Evolutionary conservation across 1,140 invertebrate species (phyloP), one percentile per base, ranked within the genome.

Genomic region (Temnothorax longispinosus): DNA sequence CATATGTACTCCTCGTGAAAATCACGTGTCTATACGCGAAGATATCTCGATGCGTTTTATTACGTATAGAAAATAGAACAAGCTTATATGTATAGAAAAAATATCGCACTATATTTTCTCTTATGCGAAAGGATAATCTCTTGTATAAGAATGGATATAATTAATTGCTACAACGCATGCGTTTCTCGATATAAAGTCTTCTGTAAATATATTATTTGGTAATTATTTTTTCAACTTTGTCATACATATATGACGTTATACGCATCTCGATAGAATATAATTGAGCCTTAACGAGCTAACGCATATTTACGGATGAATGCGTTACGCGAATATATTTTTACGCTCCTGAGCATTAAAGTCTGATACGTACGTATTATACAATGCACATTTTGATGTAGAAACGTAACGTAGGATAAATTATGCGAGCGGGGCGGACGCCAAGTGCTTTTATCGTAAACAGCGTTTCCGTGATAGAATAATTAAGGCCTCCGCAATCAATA

Each of bases 401-500:
- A 87, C 56, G 50, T 76, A 76, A 56, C 72, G 58, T 78, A 87
- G 88, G 80, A 88, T 90, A 88, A 90, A 88, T 78, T 85, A 90
- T 88, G 56, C 88, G 62, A 18, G 32, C 76, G 58, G 18, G 65
- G 15, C 32, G 72, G 54, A 65, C 86, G 89, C 81, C 88, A 87
- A 90, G 89, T 90, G 89, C 88, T 90, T 90, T 90, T 81, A 88
- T 90, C 86, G 89, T 82, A 90, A 90, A 90, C 89, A 90, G 80
- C 77, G 89, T 82, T 76, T 90, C 75, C 89, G 64, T 86, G 86
- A 90, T 90, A 86, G 89, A 88, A 90, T 90, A 90, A 90, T 90
- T 90, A 90, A 90, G 89, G 87, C 60, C 69, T 52, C 86, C 89
- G 89, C 89, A 90, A 88, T 90, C 89, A 60, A 90, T 90, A 90